Base-by-base conservation (phyloP, 2,113 vertebrate species). In the Scopus umbretta region DNA sequence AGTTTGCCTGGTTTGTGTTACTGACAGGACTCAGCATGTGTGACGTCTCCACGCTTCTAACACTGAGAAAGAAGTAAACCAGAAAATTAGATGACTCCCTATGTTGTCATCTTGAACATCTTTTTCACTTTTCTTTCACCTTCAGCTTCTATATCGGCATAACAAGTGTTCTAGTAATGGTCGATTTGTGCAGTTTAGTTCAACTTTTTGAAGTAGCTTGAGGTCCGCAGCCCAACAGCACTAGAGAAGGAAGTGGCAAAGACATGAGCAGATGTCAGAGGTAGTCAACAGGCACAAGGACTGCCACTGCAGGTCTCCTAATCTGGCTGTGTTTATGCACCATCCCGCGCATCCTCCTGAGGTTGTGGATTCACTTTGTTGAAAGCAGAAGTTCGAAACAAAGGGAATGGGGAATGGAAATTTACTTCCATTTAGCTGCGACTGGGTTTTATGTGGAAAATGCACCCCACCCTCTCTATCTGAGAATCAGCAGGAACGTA, bases 381-480 rank as follows among this genome's bases (percentile, higher is more conserved):
- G 63, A 30, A 63, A 56, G 91, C 80, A 73, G 66, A 30, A 62
- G 65, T n/a, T 85, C 0, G 5, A 78, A 92, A 92, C 90, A 90
- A 95, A 93, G 91, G 42, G 38, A 61, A 56, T 0, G 26, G 30
- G 49, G 58, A 92, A 94, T 95, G 94, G 96, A 97, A 93, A 95
- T 80, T 92, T 96, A 89, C 90, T 93, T 95, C 90, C 86, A 91
- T 82, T 83, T 40, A 58, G 27, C 91, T 55, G 72, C 8, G 8
- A 61, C 71, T 6, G 75, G 84, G 84, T 30, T 96, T 88, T 93
- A 61, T 68, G 92, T 83, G 90, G 86, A 83, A 94, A 95, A 85
- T 1, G 92, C 91, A 88, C 97, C 97, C 79, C 97, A 83, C 94
- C 95, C 94, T 93, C 85, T 10, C 65, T 93, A 96, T 95, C 92